These are phyloP conservation scores for Vespertilio murinus DNA, from an alignment of 2,797 vertebrate species.

Conservation along the genomic window DNA sequence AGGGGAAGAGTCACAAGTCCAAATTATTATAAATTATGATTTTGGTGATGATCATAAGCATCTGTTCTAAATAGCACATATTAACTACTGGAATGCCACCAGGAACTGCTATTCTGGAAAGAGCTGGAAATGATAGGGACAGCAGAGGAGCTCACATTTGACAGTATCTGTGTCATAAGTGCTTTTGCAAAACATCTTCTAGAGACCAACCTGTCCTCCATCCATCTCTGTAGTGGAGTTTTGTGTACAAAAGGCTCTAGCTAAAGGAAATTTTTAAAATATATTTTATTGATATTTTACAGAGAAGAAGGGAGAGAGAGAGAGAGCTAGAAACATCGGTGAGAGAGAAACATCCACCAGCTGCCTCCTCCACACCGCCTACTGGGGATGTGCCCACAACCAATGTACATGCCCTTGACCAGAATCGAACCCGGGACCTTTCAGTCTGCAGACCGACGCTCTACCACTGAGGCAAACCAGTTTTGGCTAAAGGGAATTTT, in stretches of 20 bases:
- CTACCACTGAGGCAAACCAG: too few species aligned
- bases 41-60: conserved; percentile 17
- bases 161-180: not conserved
- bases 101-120: not conserved
- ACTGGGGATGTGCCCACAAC: too few species aligned
- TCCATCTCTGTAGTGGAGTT: not conserved
- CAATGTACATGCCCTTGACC: too few species aligned
- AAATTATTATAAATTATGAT: conserved; percentile 42
- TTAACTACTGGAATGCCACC: not conserved
- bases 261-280: not conserved
- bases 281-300: too few species aligned
- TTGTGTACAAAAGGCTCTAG: not conserved
- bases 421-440: too few species aligned
- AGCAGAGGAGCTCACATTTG: fast-evolving
- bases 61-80: not conserved
- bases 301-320: too few species aligned
- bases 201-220: not conserved
- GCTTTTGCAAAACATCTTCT: conserved; percentile 37
- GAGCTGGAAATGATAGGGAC: not conserved
- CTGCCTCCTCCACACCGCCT: too few species aligned
- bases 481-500: not conserved
- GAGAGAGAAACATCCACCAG: too few species aligned
- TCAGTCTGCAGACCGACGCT: too few species aligned
- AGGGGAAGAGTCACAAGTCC: not conserved
- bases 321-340: too few species aligned